phyloP scores from a whole-genome alignment of 2,113 vertebrate species.

The Tetrao urogallus region DNA sequence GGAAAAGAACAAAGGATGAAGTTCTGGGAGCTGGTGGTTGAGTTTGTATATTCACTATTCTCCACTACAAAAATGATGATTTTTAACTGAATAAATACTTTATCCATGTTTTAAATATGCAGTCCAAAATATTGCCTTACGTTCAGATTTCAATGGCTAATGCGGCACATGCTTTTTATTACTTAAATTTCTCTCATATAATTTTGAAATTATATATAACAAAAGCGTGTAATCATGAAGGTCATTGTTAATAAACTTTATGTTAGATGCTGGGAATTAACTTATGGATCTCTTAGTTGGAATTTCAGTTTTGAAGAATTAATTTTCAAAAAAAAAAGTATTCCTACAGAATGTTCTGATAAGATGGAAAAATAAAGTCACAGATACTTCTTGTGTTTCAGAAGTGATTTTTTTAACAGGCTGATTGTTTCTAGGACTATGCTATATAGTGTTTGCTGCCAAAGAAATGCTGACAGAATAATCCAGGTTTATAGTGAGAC shows the following conservation, averaged over 20 bases:
- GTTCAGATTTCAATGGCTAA: not conserved
- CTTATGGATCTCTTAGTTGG: not conserved
- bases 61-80: not conserved
- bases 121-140: not conserved
- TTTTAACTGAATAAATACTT: not conserved
- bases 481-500: not conserved
- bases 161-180: not conserved
- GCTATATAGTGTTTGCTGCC: not conserved
- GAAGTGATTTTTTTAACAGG: not conserved
- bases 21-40: not conserved
- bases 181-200: not conserved
- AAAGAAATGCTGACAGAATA: not conserved
- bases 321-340: not conserved
- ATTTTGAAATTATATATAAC: not conserved
- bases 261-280: not conserved
- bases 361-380: not conserved
- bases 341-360: not conserved
- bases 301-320: not conserved
- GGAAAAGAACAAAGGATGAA: not conserved
- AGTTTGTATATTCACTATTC: not conserved
- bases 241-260: not conserved
- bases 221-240: not conserved
- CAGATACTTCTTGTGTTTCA: not conserved
- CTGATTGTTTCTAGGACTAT: not conserved
- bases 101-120: not conserved